Conservation (phyloP, 2,888 invertebrate species). For the Polyommatus iphigenia region DNA sequence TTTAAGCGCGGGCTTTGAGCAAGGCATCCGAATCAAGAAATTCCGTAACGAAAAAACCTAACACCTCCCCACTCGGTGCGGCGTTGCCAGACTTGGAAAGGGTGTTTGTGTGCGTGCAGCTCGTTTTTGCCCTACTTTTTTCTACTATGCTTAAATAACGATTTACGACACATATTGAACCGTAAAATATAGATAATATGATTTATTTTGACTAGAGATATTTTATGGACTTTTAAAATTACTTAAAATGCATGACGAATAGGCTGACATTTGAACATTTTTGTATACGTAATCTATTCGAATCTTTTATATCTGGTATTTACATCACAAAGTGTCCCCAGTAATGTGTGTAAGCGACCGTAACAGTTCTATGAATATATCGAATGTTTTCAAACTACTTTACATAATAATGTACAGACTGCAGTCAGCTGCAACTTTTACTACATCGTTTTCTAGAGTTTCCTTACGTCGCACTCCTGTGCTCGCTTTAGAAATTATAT, state of each 20-base stretch:
- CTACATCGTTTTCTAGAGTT: not conserved
- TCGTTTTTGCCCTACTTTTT: too few relatives aligned
- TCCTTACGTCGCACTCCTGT: not conserved
- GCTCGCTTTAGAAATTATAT: not conserved
- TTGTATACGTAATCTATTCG: too few relatives aligned
- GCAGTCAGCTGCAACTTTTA: not conserved
- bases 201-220: too few relatives aligned
- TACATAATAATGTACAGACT: not conserved
- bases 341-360: constrained; percentile 3
- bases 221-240: not conserved
- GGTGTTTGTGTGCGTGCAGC: too few relatives aligned
- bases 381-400: constrained; percentile 4
- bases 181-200: too few relatives aligned
- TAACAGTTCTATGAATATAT: not conserved
- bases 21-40: too few relatives aligned
- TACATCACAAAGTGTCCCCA: not conserved
- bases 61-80: too few relatives aligned
- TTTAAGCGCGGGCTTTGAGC: too few relatives aligned
- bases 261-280: not conserved
- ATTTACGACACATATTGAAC: too few relatives aligned
- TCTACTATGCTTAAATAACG: too few relatives aligned
- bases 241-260: not conserved
- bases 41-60: too few relatives aligned
- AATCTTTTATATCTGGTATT: not conserved
- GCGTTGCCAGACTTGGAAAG: too few relatives aligned